A percentile compares a stretch with the other conserved stretches of the same genome.
phyloP scores from a whole-genome alignment of 2,113 vertebrate genomes.

The Chamaetylas fuelleborni region DNA sequence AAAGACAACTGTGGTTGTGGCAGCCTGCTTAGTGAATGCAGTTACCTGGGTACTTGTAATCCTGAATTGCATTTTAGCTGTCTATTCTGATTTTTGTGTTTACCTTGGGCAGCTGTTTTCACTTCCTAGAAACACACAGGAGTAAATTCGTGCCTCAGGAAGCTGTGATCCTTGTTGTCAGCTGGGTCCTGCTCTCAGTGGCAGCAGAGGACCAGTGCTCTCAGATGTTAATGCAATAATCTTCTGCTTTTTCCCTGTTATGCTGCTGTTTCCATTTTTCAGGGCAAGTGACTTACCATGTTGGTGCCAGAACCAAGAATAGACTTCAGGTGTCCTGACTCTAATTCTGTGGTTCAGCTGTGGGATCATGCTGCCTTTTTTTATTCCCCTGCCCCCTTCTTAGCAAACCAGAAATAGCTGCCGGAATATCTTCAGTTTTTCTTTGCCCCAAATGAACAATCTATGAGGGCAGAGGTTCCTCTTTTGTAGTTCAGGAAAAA shows the following conservation, averaged over 20 bases:
- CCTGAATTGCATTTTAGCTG: background rate
- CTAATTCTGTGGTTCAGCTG: constrained; percentile 46
- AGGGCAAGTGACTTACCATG: constrained; percentile 17
- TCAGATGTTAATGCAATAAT: background rate
- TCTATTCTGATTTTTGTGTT: background rate
- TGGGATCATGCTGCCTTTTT: constrained; percentile 33
- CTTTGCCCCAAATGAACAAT: constrained; percentile 1
- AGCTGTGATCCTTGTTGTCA: background rate
- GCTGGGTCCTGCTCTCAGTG: rapidly evolving
- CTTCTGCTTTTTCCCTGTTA: background rate
- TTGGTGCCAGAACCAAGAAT: constrained; percentile 47
- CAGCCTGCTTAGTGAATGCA: background rate
- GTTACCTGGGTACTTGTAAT: background rate
- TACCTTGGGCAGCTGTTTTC: background rate
- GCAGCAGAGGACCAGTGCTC: background rate
- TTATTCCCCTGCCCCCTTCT: constrained; percentile 18
- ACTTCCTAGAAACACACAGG: background rate
- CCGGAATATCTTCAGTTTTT: background rate
- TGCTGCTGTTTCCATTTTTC: background rate
- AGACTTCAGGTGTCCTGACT: constrained; percentile 51
- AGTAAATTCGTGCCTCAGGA: background rate
- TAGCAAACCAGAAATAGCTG: constrained; percentile 47
- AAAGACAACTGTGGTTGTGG: background rate
- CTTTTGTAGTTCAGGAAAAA: background rate
- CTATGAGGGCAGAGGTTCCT: background rate